Percentiles rank a stretch among this genome's conserved stretches.
phyloP scores from a whole-genome alignment of 2,888 invertebrate genomes.

The Clunio marinus region DNA sequence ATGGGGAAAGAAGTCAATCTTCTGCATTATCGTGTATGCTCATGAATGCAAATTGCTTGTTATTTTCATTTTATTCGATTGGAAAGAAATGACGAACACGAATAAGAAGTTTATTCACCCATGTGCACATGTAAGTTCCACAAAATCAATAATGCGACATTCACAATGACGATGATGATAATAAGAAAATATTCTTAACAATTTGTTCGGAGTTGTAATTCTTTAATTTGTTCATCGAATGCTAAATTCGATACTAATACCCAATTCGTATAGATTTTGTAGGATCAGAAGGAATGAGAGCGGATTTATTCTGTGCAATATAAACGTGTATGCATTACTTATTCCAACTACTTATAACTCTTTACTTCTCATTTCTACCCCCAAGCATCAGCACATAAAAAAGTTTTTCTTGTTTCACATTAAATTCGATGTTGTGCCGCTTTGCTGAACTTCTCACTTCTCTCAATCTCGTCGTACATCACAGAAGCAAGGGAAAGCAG shows the following conservation, averaged over 20 bases:
- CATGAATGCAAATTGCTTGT: slow-evolving; percentile 39
- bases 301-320: neutral
- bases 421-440: neutral
- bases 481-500: neutral
- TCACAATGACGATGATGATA: no score
- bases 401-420: slow-evolving; percentile 11
- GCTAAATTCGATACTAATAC: neutral
- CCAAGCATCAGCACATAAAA: slow-evolving; percentile 8
- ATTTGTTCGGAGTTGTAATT: neutral
- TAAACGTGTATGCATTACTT: slow-evolving; percentile 6
- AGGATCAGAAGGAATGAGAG: neutral
- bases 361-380: slow-evolving; percentile 32
- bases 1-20: slow-evolving; percentile 1
- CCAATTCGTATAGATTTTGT: neutral
- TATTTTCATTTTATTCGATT: slow-evolving; percentile 24
- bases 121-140: no score
- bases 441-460: no score
- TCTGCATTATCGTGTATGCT: slow-evolving; percentile 12
- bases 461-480: no score
- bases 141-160: slow-evolving; percentile 16
- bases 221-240: slow-evolving; percentile 13
- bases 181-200: no score
- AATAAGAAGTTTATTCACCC: no score
- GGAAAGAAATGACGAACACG: neutral
- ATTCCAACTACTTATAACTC: slow-evolving; percentile 12